Evolutionary conservation across 2,113 vertebrate species (phyloP), one percentile per base, ranked within the genome.

Genomic region (Dermatemys mawii): DNA sequence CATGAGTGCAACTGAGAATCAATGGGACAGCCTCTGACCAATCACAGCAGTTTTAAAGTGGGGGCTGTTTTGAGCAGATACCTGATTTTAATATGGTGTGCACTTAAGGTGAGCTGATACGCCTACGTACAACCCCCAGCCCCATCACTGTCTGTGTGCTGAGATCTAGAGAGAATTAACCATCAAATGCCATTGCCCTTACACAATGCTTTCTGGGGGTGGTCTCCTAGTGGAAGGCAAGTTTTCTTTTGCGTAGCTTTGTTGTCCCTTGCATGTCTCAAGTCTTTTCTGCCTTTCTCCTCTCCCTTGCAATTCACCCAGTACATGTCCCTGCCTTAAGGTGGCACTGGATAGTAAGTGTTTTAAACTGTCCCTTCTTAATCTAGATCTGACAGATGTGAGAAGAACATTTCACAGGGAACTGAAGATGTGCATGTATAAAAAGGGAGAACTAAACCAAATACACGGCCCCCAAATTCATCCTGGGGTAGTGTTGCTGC

Each of bases 161-260:
- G 17, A 90, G 84, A 75, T 86, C 17, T 13, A 27, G 79, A 60
- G 41, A n/a, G 48, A 57, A 7, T 2, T 38, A 0, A 54, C n/a
- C n/a, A 11, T 73, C 13, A 53, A 80, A 60, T 12, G 19, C 41
- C 57, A n/a, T 29, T 3, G 32, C 6, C 2, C 54, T 79, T 86
- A 13, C 4, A 44, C 35, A 3, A 11, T 8, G 35, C 79, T 78
- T 75, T 2, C 11, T 80, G 84, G 46, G 76, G 46, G 76, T 83
- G 11, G 53, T 51, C 54, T 92, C 48, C 79, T 17, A 6, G 54
- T 78, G 41, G 86, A 38, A 81, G 86, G 54, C 53, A 51, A 60
- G 80, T 51, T 81, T 91, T 88, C 88, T 81, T 44, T 90, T 44
- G 48, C 78, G 84, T 84, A 96, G 83, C 32, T 63, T 32, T 63